Base-by-base conservation (phyloP, 1,140 invertebrate species). In the Trachymyrmex cornetzi region DNA sequence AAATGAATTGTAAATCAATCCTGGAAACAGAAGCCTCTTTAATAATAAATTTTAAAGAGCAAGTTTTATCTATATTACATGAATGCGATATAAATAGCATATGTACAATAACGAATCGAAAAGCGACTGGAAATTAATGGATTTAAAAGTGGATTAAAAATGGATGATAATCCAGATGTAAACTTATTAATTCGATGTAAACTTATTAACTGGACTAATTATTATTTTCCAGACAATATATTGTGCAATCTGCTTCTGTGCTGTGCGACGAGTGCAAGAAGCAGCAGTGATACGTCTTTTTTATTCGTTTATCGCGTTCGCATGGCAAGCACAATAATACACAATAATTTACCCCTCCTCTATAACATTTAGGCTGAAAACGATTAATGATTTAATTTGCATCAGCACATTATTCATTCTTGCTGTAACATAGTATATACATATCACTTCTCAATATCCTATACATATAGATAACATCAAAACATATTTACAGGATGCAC, bases 251-350 rank as follows among this genome's bases (percentile, higher is more conserved):
- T 34, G 59, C 59, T 75, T 66, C 59, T 77, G 53, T 74, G 44
- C 48, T 90, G 90, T 91, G 89, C 87, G 19, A 84, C 64, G 71
- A 84, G 71, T 72, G 79, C 80, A 90, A 89, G 72, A 90, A 90
- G 88, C 89, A 88, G 88, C 88, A 55, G 86, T 89, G 86, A 66
- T 34, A 61, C 59, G 24, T 74, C 19, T 63, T 74, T 84, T 12
- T 61, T 82, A 44, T 66, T 82, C 67, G 64, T 19, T 38, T 66
- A n/a, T 66, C 64, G 57, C 27, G 12, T 82, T n/a, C 2, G 38
- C 14, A 82, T 82, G 16, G 11, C 61, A 82, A 81, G 79, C 64
- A 24, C 53, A 71, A 27, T 57, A 80, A 67, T 38, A 34, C 53
- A 48, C 34, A 67, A 44, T 38, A 69, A 69, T 72, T 71, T 71